phyloP scores from a whole-genome alignment of 2,797 vertebrate species.

The Gymnodraco acuticeps region DNA sequence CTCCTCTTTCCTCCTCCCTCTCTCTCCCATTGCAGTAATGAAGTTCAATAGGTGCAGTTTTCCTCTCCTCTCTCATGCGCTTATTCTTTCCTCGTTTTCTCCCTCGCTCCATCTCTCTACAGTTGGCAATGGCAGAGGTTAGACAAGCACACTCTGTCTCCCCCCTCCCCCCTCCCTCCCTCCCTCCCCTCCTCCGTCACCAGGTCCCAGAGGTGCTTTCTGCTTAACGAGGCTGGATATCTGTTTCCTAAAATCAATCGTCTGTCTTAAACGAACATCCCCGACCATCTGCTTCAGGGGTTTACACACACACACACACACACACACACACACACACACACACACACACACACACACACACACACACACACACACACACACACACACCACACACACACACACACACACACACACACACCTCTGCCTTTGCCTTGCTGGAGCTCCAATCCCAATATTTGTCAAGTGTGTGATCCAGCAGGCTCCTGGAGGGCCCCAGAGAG shows the following conservation, averaged over 20 bases:
- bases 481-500: constrained; percentile 86
- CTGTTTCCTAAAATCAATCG: constrained; percentile 93
- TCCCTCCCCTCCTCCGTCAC: constrained; percentile 47
- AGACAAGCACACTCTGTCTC: constrained; percentile 67
- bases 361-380: constrained; percentile 42
- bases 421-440: constrained; percentile 66
- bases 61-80: constrained; percentile 58
- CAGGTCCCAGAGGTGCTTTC: constrained; percentile 91
- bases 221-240: constrained; percentile 89
- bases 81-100: constrained; percentile 68
- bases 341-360: constrained; percentile 38
- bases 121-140: constrained; percentile 75
- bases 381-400: constrained; percentile 22
- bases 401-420: constrained; percentile 16
- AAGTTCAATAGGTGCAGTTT: constrained; percentile 72
- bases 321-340: constrained; percentile 42
- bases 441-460: constrained; percentile 94
- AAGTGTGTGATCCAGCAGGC: constrained; percentile 87
- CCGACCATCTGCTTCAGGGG: constrained; percentile 93
- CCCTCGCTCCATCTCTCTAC: constrained; percentile 57
- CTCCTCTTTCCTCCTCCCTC: constrained; percentile 49
- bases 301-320: constrained; percentile 72
- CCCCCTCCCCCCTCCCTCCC: constrained; percentile 9
- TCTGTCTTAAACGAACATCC: constrained; percentile 95
- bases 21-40: constrained; percentile 48